Conservation (phyloP, 2,797 vertebrate genomes). For the Setipinna tenuifilis region DNA sequence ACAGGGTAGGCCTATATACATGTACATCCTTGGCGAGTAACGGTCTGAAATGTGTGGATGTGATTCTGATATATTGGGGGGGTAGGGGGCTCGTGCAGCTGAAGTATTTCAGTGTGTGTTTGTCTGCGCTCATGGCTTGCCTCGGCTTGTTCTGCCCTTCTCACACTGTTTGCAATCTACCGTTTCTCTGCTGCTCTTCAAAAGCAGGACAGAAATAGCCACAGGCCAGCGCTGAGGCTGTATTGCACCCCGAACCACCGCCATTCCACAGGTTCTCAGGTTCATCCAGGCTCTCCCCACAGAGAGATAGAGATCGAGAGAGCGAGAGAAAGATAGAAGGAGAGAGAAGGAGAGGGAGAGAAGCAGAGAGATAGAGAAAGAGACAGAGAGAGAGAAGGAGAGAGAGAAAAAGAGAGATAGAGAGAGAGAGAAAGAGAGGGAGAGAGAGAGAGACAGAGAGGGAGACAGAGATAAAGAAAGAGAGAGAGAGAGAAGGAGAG, state of each 20-base stretch:
- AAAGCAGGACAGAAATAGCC: conserved; percentile 15
- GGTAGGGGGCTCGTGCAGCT: neutral
- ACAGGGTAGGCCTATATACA: neutral
- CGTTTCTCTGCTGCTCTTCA: conserved; percentile 1
- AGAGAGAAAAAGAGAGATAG: neutral
- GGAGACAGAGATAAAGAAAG: no score
- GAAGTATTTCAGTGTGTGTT: neutral
- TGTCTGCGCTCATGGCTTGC: conserved; percentile 2
- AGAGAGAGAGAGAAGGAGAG: neutral
- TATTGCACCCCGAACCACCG: neutral
- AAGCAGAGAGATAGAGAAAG: no score
- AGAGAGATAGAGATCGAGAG: neutral
- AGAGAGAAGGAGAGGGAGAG: no score
- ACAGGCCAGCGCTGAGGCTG: neutral
- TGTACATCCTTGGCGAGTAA: neutral
- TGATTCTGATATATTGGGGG: neutral
- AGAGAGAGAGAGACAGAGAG: neutral
- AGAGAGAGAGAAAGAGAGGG: no score
- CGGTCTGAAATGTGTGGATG: neutral
- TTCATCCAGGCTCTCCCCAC: neutral
- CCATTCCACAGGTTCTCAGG: neutral
- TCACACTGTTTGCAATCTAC: conserved; percentile 7
- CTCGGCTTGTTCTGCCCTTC: conserved; percentile 4
- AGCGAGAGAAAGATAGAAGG: no score
- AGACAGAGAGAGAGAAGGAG: no score